These are phyloP conservation scores for Peromyscus aztecus DNA, from an alignment of 2,797 vertebrate genomes.

Conservation along the genomic window DNA sequence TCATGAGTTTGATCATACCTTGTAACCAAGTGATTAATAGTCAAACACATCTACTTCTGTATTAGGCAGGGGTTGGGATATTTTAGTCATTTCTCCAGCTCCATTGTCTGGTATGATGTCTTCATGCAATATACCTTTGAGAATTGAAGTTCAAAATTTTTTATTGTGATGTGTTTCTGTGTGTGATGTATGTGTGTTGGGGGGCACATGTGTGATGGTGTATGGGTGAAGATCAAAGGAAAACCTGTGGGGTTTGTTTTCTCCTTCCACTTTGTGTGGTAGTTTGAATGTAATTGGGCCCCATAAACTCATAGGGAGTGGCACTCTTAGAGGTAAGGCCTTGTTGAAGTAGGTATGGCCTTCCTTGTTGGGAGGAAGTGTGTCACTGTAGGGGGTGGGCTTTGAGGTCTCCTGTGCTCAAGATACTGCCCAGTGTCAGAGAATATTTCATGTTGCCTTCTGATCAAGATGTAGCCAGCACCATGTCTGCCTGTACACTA, in stretches of 20 bases:
- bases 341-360: not conserved
- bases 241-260: not conserved
- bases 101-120: not conserved
- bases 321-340: not conserved
- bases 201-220: not conserved
- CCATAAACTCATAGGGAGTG: not conserved
- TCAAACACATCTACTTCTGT: not conserved
- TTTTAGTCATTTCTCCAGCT: not conserved
- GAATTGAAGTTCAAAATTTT: not conserved
- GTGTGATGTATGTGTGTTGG: not conserved
- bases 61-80: not conserved
- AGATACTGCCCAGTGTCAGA: not conserved
- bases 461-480: not conserved
- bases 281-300: not conserved
- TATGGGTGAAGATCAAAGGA: not conserved
- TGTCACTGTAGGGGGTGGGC: not conserved
- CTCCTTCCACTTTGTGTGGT: not conserved
- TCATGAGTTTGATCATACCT: not conserved
- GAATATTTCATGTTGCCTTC: not conserved
- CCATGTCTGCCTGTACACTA: not conserved
- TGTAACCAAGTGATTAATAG: not conserved
- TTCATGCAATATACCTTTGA: not conserved
- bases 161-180: not conserved
- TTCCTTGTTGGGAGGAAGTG: not conserved
- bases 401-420: not conserved